Conservation (phyloP, 2,113 vertebrate species). For the Lamprotornis superbus region DNA sequence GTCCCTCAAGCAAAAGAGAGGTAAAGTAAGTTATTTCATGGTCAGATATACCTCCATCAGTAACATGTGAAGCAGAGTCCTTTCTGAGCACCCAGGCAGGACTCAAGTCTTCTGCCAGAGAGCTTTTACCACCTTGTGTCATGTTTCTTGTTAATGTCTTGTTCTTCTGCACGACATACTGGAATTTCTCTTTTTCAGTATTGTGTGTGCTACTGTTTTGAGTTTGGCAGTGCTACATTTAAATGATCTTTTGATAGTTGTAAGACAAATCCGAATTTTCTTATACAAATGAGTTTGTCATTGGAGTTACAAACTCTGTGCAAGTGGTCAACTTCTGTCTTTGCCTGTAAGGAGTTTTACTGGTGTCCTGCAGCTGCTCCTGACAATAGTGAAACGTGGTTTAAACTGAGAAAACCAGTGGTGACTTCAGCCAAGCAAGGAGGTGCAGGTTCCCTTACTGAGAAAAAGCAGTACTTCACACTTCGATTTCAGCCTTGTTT, state of each 20-base stretch:
- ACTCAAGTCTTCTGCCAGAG: not conserved
- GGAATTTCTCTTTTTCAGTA: not conserved
- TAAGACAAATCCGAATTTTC: not conserved
- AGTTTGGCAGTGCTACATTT: not conserved
- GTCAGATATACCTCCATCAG: not conserved
- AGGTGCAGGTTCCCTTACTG: not conserved
- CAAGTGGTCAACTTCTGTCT: not conserved
- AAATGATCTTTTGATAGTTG: not conserved
- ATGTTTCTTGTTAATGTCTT: not conserved
- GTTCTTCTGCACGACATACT: not conserved
- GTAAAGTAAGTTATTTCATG: not conserved
- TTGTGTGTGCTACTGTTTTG: not conserved
- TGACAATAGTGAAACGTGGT: rapidly evolving
- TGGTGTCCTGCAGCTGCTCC: not conserved
- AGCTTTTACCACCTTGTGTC: not conserved
- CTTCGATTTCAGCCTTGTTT: not conserved
- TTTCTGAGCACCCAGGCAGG: not conserved
- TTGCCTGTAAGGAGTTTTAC: not conserved
- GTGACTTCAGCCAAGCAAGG: not conserved
- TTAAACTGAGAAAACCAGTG: not conserved
- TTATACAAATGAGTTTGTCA: not conserved
- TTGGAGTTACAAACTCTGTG: not conserved
- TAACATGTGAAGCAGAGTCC: not conserved
- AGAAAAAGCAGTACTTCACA: not conserved
- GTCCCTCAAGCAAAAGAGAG: not conserved